Percentiles rank a stretch among this genome's conserved stretches.
These are phyloP conservation scores for Aporophyla nigra DNA, from an alignment of 2,888 invertebrate species.

Conservation along the genomic window DNA sequence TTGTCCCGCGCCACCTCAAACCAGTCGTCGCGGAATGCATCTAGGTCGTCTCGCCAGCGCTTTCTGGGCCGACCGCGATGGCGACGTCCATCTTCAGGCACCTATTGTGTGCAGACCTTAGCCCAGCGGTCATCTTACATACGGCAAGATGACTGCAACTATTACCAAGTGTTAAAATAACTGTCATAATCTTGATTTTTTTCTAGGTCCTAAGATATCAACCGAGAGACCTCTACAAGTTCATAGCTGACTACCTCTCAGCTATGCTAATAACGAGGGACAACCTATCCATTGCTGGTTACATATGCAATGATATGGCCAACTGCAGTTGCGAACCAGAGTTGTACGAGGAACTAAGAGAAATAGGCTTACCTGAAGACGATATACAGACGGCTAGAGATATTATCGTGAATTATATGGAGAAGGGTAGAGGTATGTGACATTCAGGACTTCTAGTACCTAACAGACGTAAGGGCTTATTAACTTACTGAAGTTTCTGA, in stretches of 20 bases:
- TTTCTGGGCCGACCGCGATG: too few relatives aligned
- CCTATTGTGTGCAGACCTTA: too few relatives aligned
- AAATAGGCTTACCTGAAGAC: conserved; percentile 73
- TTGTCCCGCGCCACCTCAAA: too few relatives aligned
- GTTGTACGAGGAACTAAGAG: conserved; percentile 74
- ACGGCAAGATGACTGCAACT: too few relatives aligned
- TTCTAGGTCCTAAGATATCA: conserved; percentile 92
- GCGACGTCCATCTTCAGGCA: too few relatives aligned
- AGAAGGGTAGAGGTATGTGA: conserved; percentile 69
- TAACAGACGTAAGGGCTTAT: too few relatives aligned
- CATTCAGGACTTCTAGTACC: too few relatives aligned
- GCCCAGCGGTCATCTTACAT: too few relatives aligned
- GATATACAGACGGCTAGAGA: conserved; percentile 68
- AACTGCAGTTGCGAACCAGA: conserved; percentile 71
- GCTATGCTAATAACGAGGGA: conserved; percentile 92
- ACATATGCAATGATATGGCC: conserved; percentile 73
- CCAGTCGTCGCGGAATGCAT: too few relatives aligned
- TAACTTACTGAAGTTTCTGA: too few relatives aligned
- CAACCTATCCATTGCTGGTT: conserved; percentile 81
- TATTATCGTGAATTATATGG: conserved; percentile 74
- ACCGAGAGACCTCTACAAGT: conserved; percentile 92
- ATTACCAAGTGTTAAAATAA: neutral
- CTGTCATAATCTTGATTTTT: neutral
- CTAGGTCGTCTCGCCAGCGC: too few relatives aligned
- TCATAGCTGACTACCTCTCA: conserved; percentile 93